Percentiles rank a stretch among this genome's conserved stretches.
Evolutionary conservation across 1,140 invertebrate genomes (phyloP).

Genomic region (Drosophila quadrilineata): DNA sequence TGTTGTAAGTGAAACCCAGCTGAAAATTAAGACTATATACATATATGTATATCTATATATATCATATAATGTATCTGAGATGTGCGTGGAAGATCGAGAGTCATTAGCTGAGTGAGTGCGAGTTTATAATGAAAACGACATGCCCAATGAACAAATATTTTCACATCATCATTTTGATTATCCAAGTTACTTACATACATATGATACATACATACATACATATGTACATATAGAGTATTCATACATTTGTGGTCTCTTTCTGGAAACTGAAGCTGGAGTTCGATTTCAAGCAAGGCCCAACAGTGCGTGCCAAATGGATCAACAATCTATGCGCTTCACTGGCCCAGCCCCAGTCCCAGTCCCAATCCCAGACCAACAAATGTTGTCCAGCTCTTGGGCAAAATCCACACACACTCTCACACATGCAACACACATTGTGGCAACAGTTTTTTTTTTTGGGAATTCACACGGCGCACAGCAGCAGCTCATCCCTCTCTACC

Average conservation of each 20-base stretch:
- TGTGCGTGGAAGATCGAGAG: conserved; percentile 23
- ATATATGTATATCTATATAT: too few relatives aligned
- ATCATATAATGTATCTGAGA: too few relatives aligned
- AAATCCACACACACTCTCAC: conserved; percentile 8
- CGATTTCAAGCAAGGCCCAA: conserved; percentile 56
- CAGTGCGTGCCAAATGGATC: conserved; percentile 73
- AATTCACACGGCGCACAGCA: conserved; percentile 36
- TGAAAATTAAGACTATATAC: background rate
- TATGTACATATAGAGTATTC: too few relatives aligned
- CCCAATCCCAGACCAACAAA: background rate
- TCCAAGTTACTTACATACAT: too few relatives aligned
- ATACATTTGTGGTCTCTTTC: too few relatives aligned
- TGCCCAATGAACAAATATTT: conserved; percentile 71
- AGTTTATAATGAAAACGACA: conserved; percentile 46
- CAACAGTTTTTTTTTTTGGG: too few relatives aligned
- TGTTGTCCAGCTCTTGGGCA: background rate
- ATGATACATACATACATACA: too few relatives aligned
- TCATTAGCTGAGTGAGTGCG: conserved; percentile 38
- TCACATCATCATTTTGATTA: conserved; percentile 73
- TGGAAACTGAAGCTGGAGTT: too few relatives aligned
- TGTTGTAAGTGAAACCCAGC: conserved; percentile 48
- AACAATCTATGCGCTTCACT: conserved; percentile 68
- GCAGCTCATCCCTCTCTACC: background rate
- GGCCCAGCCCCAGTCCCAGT: conserved; percentile 5
- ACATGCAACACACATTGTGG: conserved; percentile 34